Percentiles rank a stretch among this genome's conserved stretches.
Evolutionary conservation across 1,140 invertebrate species (phyloP).

Genomic region (Brachionus sp.): DNA sequence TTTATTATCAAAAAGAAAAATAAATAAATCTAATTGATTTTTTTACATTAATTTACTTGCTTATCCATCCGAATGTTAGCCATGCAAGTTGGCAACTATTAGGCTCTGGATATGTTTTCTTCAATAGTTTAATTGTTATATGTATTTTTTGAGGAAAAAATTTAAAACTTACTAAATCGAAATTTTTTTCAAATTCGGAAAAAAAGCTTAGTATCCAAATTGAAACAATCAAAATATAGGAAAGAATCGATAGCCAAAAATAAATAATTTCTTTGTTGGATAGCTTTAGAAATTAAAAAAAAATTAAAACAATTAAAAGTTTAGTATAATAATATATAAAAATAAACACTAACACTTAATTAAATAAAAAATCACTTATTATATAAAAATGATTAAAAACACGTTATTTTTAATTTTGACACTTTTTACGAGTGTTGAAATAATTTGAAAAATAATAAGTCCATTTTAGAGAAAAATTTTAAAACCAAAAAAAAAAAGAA

Average conservation of each 20-base stretch:
- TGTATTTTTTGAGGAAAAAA: neutral
- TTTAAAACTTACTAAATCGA: neutral
- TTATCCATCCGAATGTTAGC: constrained; percentile 9
- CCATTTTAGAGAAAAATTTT: too few species aligned
- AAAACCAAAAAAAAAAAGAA: too few species aligned
- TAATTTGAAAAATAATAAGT: too few species aligned
- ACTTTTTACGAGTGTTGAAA: too few species aligned
- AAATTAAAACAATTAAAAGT: too few species aligned
- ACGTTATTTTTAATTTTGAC: too few species aligned
- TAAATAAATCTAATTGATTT: neutral
- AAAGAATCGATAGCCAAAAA: neutral
- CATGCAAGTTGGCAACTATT: neutral
- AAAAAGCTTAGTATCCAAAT: neutral
- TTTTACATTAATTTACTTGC: neutral
- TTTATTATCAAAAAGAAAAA: neutral
- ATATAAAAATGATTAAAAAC: too few species aligned
- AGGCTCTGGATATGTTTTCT: neutral
- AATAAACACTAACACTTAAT: too few species aligned
- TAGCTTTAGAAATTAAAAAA: neutral
- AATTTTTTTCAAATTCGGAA: neutral
- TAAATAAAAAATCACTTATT: too few species aligned
- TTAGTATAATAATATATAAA: too few species aligned
- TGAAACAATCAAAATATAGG: neutral
- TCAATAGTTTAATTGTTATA: neutral
- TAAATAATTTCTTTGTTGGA: neutral